Evolutionary conservation across 64 coral and sea anemone genomes (phyloP).

Genomic region (Cladopsammia gracilis): DNA sequence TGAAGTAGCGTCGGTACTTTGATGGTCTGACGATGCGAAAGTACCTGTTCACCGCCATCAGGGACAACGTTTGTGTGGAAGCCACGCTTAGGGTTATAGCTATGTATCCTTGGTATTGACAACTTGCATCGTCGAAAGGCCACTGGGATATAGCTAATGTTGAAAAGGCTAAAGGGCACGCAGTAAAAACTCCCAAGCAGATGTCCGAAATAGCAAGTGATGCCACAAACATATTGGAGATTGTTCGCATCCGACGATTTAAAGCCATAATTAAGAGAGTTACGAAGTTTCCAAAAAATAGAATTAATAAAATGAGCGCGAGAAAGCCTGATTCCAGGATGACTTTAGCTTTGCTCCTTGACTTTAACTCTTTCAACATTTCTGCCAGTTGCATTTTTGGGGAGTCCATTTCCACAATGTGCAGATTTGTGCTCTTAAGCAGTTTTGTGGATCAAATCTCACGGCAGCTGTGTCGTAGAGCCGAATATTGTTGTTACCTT

Average conservation of each 20-base stretch:
- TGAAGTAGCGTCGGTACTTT: conserved; percentile 70
- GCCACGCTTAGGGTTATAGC: conserved; percentile 59
- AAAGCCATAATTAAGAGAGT: conserved; percentile 31
- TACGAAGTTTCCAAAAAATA: conserved; percentile 37
- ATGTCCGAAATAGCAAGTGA: conserved; percentile 81
- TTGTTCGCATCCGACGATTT: conserved; percentile 55
- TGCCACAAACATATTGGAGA: conserved; percentile 66
- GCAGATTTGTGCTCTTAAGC: no score
- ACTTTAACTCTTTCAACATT: background rate
- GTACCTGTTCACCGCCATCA: conserved; percentile 79
- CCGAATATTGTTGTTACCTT: no score
- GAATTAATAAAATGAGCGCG: background rate
- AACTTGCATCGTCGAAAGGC: conserved; percentile 68
- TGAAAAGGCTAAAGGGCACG: conserved; percentile 49
- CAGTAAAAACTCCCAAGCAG: conserved; percentile 46
- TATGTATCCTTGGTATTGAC: conserved; percentile 81
- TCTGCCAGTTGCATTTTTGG: background rate
- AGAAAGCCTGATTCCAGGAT: conserved; percentile 18
- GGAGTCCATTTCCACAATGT: background rate
- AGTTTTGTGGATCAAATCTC: no score
- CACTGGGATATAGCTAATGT: conserved; percentile 43
- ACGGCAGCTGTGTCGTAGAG: no score
- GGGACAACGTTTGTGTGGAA: conserved; percentile 69
- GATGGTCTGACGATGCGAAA: conserved; percentile 62
- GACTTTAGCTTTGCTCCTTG: conserved; percentile 2